phyloP scores from a whole-genome alignment of 53 echinoderm and acorn worm genomes.

The Echinometra lucunter region DNA sequence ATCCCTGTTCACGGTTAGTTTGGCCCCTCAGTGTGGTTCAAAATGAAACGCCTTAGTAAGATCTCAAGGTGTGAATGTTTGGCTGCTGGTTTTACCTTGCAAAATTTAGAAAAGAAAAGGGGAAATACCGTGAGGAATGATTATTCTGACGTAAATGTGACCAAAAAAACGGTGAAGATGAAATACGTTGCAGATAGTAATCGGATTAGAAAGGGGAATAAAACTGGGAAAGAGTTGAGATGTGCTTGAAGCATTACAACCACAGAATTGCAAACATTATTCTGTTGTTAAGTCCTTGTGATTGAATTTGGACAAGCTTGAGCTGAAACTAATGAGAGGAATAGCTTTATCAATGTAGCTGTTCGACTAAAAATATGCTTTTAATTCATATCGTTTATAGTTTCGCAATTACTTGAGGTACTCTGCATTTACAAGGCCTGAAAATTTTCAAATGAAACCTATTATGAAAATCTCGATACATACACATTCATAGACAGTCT shows the following conservation, averaged over 20 bases:
- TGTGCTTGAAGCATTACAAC: too few species aligned
- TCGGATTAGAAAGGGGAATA: too few species aligned
- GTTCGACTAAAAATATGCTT: too few species aligned
- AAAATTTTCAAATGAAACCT: neutral
- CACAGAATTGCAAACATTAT: too few species aligned
- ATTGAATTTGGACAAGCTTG: too few species aligned
- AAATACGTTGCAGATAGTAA: too few species aligned
- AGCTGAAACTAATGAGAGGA: too few species aligned
- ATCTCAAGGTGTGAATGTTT: neutral
- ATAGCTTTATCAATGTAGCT: too few species aligned
- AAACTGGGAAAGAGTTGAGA: too few species aligned
- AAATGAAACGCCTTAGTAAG: neutral
- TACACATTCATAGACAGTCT: neutral
- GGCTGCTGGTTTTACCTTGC: neutral
- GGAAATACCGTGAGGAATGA: neutral
- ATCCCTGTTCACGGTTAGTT: neutral
- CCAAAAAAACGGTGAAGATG: neutral
- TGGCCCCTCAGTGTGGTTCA: neutral
- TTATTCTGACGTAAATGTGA: slow-evolving; percentile 3
- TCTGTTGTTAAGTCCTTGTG: too few species aligned
- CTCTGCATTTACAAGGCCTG: neutral
- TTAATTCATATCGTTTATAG: too few species aligned
- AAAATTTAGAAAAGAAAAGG: neutral
- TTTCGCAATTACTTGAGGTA: too few species aligned
- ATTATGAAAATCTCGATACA: neutral